phyloP scores from a whole-genome alignment of 2,888 invertebrate species.

The Scaptomyza tumidula region DNA sequence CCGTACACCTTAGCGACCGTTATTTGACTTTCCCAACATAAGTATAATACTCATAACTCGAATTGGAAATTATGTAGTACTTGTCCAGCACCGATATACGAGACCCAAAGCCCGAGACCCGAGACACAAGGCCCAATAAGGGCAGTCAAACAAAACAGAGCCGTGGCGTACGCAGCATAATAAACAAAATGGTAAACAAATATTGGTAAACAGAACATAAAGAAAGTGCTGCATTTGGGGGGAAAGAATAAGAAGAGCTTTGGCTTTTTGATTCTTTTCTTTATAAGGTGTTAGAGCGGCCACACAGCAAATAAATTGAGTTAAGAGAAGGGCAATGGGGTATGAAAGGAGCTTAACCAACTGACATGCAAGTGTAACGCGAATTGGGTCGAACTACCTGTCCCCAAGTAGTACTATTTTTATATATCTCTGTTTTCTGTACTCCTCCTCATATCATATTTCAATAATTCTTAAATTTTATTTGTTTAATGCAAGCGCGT shows the following conservation, averaged over 20 bases:
- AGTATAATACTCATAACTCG: conserved; percentile 75
- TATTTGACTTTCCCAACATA: conserved; percentile 77
- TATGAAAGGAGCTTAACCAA: conserved; percentile 18
- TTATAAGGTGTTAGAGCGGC: conserved; percentile 39
- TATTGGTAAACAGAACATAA: conserved; percentile 51
- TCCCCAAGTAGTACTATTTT: conserved; percentile 5
- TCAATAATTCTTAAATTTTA: conserved; percentile 68
- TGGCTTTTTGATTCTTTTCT: conserved; percentile 39
- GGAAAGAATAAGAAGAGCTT: conserved; percentile 7
- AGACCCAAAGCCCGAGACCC: background rate
- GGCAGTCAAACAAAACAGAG: conserved; percentile 72
- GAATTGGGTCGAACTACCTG: conserved; percentile 56
- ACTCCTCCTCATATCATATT: conserved; percentile 54
- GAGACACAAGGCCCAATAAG: conserved; percentile 61
- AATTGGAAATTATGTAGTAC: conserved; percentile 71
- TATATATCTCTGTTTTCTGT: background rate
- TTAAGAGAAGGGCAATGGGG: background rate
- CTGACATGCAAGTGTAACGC: conserved; percentile 51
- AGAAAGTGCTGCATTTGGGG: conserved; percentile 1
- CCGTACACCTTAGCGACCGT: conserved; percentile 49
- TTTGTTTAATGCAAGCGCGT: conserved; percentile 67
- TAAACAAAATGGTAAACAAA: conserved; percentile 79
- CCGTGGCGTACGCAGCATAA: conserved; percentile 68
- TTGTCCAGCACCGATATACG: conserved; percentile 14
- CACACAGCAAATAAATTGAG: conserved; percentile 37